phyloP scores from a whole-genome alignment of 2,113 vertebrate species.

The Eptesicus fuscus region DNA sequence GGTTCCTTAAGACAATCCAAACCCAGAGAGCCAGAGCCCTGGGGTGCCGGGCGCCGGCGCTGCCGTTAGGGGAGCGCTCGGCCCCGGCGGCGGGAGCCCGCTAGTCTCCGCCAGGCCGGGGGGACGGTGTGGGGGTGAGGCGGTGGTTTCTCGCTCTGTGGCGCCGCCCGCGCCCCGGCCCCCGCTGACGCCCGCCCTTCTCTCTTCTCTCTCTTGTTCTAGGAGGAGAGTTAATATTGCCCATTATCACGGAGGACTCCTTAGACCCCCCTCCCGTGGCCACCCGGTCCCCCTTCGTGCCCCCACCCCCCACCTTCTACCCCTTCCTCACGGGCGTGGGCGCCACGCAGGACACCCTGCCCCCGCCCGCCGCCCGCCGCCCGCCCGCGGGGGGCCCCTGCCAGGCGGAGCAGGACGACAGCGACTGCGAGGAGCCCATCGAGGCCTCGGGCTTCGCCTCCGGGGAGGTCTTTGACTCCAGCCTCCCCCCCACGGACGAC shows the following conservation, averaged over 20 bases:
- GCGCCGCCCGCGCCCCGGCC: constrained; percentile 60
- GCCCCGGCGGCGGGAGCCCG: constrained; percentile 73
- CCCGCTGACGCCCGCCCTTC: constrained; percentile 63
- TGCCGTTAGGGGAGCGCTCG: constrained; percentile 60
- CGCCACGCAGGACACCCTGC: constrained; percentile 92
- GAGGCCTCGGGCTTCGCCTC: constrained; percentile 95
- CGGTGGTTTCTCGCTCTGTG: constrained; percentile 74
- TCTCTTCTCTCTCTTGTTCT: constrained; percentile 73
- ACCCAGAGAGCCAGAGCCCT: constrained; percentile 63
- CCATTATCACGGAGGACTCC: constrained; percentile 97
- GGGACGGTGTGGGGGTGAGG: constrained; percentile 70
- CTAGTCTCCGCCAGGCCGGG: constrained; percentile 64
- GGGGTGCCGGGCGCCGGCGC: constrained; percentile 71
- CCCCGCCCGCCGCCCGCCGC: constrained; percentile 73
- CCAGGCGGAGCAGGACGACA: constrained; percentile 91
- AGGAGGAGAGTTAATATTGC: constrained; percentile 98
- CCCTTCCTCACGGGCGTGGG: constrained; percentile 90
- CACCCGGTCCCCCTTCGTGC: constrained; percentile 92
- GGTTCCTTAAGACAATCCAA: constrained; percentile 70
- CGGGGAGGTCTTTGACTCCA: constrained; percentile 89
- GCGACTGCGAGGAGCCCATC: constrained; percentile 92
- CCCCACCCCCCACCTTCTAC: constrained; percentile 91
- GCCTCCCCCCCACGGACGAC: constrained; percentile 92
- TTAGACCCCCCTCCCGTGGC: constrained; percentile 94
- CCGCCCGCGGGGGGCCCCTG: constrained; percentile 82